Base-by-base conservation (phyloP, 2,888 invertebrate species). In the Phengaris alcon region DNA sequence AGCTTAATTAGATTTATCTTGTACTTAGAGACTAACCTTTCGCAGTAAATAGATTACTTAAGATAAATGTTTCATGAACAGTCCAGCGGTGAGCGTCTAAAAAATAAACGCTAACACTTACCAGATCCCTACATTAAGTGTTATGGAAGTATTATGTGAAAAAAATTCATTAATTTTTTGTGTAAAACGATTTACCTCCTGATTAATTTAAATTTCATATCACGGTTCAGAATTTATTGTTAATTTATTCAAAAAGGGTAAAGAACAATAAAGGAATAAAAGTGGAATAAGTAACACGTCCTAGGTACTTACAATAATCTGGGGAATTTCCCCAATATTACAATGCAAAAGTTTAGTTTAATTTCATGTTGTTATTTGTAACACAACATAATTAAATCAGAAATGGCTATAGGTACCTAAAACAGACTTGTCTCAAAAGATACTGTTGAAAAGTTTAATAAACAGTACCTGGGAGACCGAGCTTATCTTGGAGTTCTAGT, bases 161-260 rank as follows among this genome's bases (percentile, higher is more conserved):
- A 64, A 22, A 64, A 44, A 64, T 12, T 12, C 64, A 44, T 64
- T 64, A 64, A 64, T 35, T 64, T 44, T 44, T 35, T 35, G 64
- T 64, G 6, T 35, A 64, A 12, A 64, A 44, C 64, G 44, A 35
- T 64, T 64, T 44, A 44, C 64, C 35, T 64, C 64, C 15, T 70
- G 15, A 15, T 48, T 22, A 70, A 48, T 70, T 51, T 70, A 15
- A 70, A 70, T 70, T 59, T 44, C 35, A 59, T 13, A 22, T 64
- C 46, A 57, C 55, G 46, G 46, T 15, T 44, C n/a, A 55, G 46
- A n/a, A 55, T 48, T 59, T 57, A 55, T 73, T 35, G 55, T 57
- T n/a, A 73, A 73, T 73, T 59, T 73, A 73, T 72, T 72, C 52
- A 51, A 15, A 72, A 72, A 52, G 51, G 51, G 72, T 35, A 35